phyloP scores from a whole-genome alignment of 2,113 vertebrate genomes.

The Azemiops feae region DNA sequence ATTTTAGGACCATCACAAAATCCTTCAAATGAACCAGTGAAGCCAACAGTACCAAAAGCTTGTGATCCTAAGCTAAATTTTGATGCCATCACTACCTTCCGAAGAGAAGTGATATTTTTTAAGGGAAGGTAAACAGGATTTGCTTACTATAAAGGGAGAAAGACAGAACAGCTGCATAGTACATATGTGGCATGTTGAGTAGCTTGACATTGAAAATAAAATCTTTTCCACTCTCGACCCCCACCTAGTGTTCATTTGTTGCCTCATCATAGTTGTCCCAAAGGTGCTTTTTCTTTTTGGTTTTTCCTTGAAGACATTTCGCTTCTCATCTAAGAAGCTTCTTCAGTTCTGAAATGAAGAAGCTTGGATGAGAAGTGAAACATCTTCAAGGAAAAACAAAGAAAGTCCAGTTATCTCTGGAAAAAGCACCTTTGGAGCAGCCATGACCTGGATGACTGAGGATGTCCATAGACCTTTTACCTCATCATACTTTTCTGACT shows the following conservation, averaged over 20 bases:
- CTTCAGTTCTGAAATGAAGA: background rate
- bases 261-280: background rate
- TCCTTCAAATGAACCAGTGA: slow-evolving; percentile 50
- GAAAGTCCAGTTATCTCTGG: background rate
- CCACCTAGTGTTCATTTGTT: background rate
- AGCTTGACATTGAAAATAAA: background rate
- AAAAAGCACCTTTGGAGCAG: background rate
- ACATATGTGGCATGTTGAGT: background rate
- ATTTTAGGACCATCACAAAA: slow-evolving; percentile 52
- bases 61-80: slow-evolving; percentile 79
- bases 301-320: background rate
- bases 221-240: background rate
- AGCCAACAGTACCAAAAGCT: slow-evolving; percentile 61
- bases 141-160: background rate
- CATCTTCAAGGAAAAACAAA: background rate
- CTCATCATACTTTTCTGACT: background rate
- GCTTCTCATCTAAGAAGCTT: background rate
- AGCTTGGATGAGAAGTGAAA: background rate
- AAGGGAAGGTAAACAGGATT: slow-evolving; percentile 81
- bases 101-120: slow-evolving; percentile 85
- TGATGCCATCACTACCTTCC: slow-evolving; percentile 79
- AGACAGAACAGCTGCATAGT: background rate
- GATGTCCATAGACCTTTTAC: background rate
- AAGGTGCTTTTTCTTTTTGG: background rate
- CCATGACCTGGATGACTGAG: background rate